phyloP scores from a whole-genome alignment of 37 sponge, comb jelly and placozoan genomes.

The Eunapius fragilis region DNA sequence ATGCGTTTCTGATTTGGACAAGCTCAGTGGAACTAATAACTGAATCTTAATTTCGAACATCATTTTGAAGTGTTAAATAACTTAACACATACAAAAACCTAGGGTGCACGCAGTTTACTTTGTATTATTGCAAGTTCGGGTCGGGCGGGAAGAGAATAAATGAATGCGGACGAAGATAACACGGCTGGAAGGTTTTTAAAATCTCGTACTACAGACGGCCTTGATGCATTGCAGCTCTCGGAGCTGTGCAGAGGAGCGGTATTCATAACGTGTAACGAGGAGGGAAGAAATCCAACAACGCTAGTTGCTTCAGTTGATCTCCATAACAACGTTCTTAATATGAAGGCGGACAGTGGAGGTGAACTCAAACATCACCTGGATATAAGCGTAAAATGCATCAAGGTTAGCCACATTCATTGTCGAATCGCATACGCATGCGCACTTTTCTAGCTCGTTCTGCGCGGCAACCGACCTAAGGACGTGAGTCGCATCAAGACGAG shows the following conservation, averaged over 20 bases:
- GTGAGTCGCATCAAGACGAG: slow-evolving; percentile 18
- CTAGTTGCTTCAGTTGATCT: neutral
- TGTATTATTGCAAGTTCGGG: too few species aligned
- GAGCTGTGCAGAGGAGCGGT: neutral
- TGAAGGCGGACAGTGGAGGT: neutral
- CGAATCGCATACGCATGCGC: neutral
- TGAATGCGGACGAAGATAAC: neutral
- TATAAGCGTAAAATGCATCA: neutral
- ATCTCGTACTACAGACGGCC: neutral
- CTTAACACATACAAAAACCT: too few species aligned
- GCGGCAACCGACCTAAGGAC: slow-evolving; percentile 50
- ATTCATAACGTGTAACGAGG: neutral
- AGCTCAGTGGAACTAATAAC: slow-evolving; percentile 6
- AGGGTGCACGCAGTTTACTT: too few species aligned
- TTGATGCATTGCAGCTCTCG: neutral
- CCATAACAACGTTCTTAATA: neutral
- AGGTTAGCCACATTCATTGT: neutral
- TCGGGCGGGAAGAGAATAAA: neutral
- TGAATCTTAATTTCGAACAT: neutral
- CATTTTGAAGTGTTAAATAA: neutral
- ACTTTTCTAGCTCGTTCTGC: slow-evolving; percentile 27
- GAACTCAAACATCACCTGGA: neutral
- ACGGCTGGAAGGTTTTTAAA: neutral
- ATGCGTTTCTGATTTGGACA: slow-evolving; percentile 52
- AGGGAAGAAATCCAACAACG: neutral